Percentiles rank a stretch among this genome's conserved stretches.
Conservation (phyloP, 30 jellyfish, hydroid and myxozoan genomes). For the Cassiopea xamachana region DNA sequence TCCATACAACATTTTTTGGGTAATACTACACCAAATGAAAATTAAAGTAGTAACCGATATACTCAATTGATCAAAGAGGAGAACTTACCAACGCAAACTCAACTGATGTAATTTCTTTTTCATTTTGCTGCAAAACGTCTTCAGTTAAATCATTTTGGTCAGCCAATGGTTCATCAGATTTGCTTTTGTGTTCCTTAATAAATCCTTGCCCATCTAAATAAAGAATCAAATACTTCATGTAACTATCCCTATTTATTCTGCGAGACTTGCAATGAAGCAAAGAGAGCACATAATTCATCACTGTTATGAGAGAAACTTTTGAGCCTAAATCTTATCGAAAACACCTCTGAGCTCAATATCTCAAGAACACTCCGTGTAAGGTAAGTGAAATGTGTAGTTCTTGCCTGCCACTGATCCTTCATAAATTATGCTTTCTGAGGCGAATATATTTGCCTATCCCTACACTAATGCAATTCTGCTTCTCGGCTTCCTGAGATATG, state of each 20-base stretch:
- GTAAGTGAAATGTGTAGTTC: no score
- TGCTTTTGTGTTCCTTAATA: constrained; percentile 75
- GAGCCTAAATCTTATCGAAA: no score
- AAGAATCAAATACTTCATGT: not conserved
- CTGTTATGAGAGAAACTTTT: no score
- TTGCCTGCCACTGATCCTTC: no score
- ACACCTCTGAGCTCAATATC: no score
- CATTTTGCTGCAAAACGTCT: constrained; percentile 46
- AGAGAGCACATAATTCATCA: no score
- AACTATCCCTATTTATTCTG: no score
- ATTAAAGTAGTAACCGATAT: not conserved
- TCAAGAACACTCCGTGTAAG: no score
- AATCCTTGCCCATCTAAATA: constrained; percentile 92
- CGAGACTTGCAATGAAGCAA: no score
- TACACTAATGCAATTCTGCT: not conserved
- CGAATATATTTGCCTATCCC: no score
- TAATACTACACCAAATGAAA: not conserved
- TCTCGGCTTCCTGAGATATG: not conserved
- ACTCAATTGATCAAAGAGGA: not conserved
- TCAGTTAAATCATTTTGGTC: constrained; percentile 53
- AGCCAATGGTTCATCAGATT: constrained; percentile 37
- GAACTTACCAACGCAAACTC: constrained; percentile 78
- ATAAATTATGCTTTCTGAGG: no score
- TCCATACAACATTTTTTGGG: no score
- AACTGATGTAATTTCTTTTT: constrained; percentile 70